phyloP scores from a whole-genome alignment of 2,888 invertebrate genomes.

The Petrolisthes manimaculis region DNA sequence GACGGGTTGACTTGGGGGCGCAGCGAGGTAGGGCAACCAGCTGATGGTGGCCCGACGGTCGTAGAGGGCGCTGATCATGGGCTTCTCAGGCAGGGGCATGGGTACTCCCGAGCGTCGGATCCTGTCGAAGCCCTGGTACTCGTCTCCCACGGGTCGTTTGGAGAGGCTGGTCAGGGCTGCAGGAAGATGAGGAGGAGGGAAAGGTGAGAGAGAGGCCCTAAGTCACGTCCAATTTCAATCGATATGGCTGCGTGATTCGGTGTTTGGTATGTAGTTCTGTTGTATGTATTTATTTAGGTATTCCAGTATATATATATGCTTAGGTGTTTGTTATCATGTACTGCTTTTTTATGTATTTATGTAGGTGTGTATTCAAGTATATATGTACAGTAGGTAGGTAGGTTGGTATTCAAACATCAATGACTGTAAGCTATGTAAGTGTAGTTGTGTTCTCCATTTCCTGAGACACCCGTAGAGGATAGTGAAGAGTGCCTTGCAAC shows the following conservation, averaged over 20 bases:
- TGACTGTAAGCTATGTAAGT: too few relatives aligned
- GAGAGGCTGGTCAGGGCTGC: constrained; percentile 76
- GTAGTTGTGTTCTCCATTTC: too few relatives aligned
- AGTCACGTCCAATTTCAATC: too few relatives aligned
- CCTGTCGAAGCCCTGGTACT: constrained; percentile 86
- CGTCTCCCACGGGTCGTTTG: constrained; percentile 74
- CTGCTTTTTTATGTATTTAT: not conserved
- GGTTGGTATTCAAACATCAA: not conserved
- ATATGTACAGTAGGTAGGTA: not conserved
- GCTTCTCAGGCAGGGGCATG: constrained; percentile 88
- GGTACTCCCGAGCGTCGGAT: constrained; percentile 87
- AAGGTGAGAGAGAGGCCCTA: not conserved
- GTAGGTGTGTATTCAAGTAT: not conserved
- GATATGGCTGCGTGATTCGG: too few relatives aligned
- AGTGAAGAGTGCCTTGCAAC: too few relatives aligned
- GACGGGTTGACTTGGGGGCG: constrained; percentile 88
- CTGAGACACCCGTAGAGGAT: too few relatives aligned
- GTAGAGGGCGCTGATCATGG: constrained; percentile 89
- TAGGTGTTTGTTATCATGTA: not conserved
- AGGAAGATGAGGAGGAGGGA: constrained; percentile 33
- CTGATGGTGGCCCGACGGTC: constrained; percentile 89
- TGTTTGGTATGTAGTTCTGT: too few relatives aligned
- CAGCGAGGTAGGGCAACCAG: constrained; percentile 93
- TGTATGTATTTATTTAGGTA: too few relatives aligned
- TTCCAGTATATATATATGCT: not conserved